A percentile compares a stretch with the other conserved stretches of the same genome.
Conservation (phyloP, 2,797 vertebrate species). For the Alauda arvensis region DNA sequence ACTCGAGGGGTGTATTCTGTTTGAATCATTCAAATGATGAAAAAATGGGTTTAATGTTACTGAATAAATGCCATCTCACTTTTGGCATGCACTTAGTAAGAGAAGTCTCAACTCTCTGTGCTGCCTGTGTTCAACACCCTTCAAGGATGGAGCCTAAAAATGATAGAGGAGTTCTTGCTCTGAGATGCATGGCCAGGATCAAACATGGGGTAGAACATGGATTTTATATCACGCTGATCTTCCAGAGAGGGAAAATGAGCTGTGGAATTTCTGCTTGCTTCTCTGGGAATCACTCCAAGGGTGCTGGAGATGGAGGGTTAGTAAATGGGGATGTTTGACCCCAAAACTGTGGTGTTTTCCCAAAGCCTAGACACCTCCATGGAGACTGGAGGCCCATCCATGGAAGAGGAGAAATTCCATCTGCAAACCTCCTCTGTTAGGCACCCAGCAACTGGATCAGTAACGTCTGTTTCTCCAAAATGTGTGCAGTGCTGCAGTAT, state of each 20-base stretch:
- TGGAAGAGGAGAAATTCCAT: neutral
- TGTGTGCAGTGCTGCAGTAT: neutral
- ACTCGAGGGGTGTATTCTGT: fast-evolving
- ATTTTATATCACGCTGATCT: neutral
- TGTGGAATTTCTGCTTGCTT: neutral
- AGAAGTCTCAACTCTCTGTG: neutral
- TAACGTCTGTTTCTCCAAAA: neutral
- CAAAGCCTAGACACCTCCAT: fast-evolving
- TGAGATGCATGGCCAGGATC: neutral
- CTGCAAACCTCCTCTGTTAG: neutral
- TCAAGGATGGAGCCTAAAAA: neutral
- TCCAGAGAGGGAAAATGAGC: neutral
- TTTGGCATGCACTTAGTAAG: neutral
- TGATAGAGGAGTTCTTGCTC: neutral
- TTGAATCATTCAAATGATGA: neutral
- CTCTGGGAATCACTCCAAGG: neutral
- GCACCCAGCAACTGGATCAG: neutral
- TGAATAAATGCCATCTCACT: neutral
- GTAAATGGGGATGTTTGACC: neutral
- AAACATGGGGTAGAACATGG: neutral
- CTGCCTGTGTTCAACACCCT: neutral
- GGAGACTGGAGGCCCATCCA: neutral
- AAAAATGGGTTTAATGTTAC: neutral
- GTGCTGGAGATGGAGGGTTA: neutral
- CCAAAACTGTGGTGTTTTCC: fast-evolving